A percentile compares a stretch with the other conserved stretches of the same genome.
Evolutionary conservation across 2,888 invertebrate genomes (phyloP).

Genomic region (Eupithecia vulgata): DNA sequence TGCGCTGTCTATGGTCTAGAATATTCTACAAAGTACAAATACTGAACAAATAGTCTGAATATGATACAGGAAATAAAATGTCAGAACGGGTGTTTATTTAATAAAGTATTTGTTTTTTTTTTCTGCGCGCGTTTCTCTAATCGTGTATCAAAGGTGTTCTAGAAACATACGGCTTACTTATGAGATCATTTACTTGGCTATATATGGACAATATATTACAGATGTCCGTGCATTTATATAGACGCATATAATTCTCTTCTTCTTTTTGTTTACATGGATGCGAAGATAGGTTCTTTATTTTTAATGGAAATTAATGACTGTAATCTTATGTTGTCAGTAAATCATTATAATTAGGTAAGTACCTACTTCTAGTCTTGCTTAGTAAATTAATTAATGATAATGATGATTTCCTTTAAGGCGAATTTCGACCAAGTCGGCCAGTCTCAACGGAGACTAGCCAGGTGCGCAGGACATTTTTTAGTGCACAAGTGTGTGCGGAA

Average conservation of each 20-base stretch:
- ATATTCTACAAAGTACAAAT: constrained; percentile 10
- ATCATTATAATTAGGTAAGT: constrained; percentile 3
- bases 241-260: constrained; percentile 22
- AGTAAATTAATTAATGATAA: background rate
- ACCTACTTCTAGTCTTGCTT: background rate
- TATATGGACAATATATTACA: constrained; percentile 30
- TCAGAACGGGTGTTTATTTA: constrained; percentile 22
- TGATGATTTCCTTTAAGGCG: too few relatives aligned
- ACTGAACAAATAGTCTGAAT: constrained; percentile 5
- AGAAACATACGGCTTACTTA: constrained; percentile 25
- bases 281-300: constrained; percentile 9
- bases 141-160: constrained; percentile 35
- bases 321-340: constrained; percentile 1
- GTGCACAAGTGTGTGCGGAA: too few relatives aligned
- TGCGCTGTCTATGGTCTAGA: constrained; percentile 20
- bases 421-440: too few relatives aligned
- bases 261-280: constrained; percentile 12
- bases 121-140: constrained; percentile 15
- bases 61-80: constrained; percentile 22
- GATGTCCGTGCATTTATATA: constrained; percentile 26
- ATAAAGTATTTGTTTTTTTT: constrained; percentile 21
- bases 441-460: too few relatives aligned
- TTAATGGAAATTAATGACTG: background rate
- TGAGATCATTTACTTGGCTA: constrained; percentile 29
- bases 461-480: too few relatives aligned